These are phyloP conservation scores for Climacteris rufus DNA, from an alignment of 2,113 vertebrate genomes.

Conservation along the genomic window DNA sequence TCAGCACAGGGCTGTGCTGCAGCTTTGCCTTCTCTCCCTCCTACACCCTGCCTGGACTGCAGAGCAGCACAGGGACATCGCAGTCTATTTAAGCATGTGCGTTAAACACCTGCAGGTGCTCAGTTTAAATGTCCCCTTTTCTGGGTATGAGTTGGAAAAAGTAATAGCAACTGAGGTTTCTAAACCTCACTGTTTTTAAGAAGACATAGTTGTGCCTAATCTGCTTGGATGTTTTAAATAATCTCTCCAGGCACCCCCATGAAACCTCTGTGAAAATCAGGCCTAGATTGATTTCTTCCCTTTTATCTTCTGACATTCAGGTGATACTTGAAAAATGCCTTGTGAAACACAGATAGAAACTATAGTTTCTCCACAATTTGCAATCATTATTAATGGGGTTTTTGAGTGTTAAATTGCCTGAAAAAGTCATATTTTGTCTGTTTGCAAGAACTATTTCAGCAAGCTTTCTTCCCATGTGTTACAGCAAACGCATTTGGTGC, in stretches of 20 bases:
- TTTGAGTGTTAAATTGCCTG: background rate
- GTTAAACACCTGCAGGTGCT: background rate
- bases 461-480: background rate
- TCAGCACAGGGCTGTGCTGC: background rate
- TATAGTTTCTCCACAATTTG: background rate
- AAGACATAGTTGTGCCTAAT: background rate
- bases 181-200: background rate
- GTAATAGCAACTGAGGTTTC: background rate
- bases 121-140: background rate
- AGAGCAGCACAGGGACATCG: background rate
- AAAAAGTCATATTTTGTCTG: background rate
- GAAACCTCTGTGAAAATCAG: background rate
- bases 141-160: background rate
- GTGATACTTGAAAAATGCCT: background rate
- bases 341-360: background rate
- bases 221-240: background rate
- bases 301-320: background rate
- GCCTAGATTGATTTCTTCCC: background rate
- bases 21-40: background rate
- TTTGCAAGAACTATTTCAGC: background rate
- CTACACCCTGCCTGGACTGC: background rate
- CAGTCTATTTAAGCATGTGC: fast-evolving
- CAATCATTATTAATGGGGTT: background rate
- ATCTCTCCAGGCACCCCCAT: background rate
- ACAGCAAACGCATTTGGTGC: background rate